Percentiles rank a stretch among this genome's conserved stretches.
Evolutionary conservation across 2,113 vertebrate genomes (phyloP).

Genomic region (Trichechus manatus): DNA sequence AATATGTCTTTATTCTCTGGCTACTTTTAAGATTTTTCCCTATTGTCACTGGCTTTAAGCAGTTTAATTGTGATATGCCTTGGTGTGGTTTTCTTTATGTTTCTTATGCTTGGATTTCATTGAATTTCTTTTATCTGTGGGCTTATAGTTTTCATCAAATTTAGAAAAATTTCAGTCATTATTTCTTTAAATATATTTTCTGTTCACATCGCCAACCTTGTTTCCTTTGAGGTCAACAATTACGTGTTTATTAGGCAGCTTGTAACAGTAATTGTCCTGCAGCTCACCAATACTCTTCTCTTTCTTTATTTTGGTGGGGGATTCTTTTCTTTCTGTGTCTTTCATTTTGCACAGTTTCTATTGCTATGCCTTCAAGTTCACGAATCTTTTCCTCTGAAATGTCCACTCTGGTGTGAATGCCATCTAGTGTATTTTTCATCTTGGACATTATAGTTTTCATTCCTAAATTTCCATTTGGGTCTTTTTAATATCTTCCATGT

Average conservation of each 20-base stretch:
- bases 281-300: not conserved
- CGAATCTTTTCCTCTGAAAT: not conserved
- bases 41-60: not conserved
- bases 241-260: not conserved
- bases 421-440: not conserved
- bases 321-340: not conserved
- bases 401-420: not conserved
- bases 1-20: not conserved
- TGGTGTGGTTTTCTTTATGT: not conserved
- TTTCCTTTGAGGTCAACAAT: not conserved
- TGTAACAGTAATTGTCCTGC: not conserved
- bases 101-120: not conserved
- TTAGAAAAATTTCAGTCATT: not conserved
- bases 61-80: not conserved
- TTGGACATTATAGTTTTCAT: not conserved
- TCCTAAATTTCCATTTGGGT: not conserved
- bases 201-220: not conserved
- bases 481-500: not conserved
- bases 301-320: not conserved
- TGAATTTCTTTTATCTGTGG: not conserved
- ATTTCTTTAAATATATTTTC: slow-evolving; percentile 16
- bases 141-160: not conserved
- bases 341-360: slow-evolving; percentile 18
- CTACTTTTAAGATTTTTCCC: not conserved
- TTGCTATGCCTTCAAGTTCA: not conserved